Evolutionary conservation across 1,140 invertebrate genomes (phyloP), one percentile per base, ranked within the genome.

Genomic region (Drosophila tristis): DNA sequence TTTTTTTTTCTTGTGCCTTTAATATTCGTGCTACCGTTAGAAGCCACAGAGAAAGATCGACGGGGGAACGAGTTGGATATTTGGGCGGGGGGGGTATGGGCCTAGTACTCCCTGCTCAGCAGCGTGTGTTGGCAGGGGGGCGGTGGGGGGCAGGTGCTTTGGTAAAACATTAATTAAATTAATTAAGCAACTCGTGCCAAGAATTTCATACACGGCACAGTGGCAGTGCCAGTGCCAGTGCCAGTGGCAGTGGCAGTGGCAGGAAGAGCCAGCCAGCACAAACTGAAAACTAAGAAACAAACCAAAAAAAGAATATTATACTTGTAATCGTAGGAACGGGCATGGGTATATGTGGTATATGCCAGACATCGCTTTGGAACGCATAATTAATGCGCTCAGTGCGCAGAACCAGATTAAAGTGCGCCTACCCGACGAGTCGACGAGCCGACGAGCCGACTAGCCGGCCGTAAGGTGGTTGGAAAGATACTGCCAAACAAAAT

Each of bases 101-200:
- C 5, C 25, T 11, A 39, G 35, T 13, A 13, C 11, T 39, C 3
- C 35, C 44, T 61, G 42, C 57, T 42, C 60, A 39, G 6, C 51
- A 42, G 51, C 51, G 51, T 54, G 51, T 54, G 51, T 31, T 31
- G 29, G 15, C n/a, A 13, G 11, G 29, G 29, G 20, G 16, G 29
- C n/a, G 23, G 2, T 23, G 23, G 1, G 23, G 23, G 23, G n/a
- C n/a, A n/a, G n/a, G n/a, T n/a, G n/a, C 75, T 82, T 81, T 89
- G 72, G 63, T 73, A 86, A 89, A 89, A 89, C 84, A 89, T 89
- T 89, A 89, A 89, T 89, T 89, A 89, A 89, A 89, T 89, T 89
- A 89, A 89, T 89, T 89, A 89, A 84, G 61, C 76, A 87, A 89
- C 84, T 89, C 84, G 84, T 87, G 84, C 84, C 80, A 89, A 89